These are phyloP conservation scores for Acridotheres tristis DNA, from an alignment of 2,797 vertebrate species.

Conservation along the genomic window DNA sequence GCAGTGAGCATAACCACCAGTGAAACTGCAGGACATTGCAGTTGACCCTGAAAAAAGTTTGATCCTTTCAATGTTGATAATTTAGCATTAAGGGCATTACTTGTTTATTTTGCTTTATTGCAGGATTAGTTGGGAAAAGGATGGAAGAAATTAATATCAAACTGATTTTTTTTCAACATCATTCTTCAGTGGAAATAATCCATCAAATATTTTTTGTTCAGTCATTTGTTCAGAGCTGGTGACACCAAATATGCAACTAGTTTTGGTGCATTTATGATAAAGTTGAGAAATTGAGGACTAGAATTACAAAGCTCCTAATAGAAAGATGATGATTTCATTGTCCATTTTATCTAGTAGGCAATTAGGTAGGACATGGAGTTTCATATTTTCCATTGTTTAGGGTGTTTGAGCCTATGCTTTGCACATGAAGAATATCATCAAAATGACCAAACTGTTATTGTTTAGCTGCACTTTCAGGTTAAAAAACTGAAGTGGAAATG, in stretches of 20 bases:
- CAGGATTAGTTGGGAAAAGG: neutral
- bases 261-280: neutral
- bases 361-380: neutral
- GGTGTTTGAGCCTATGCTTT: neutral
- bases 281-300: neutral
- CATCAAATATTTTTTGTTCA: neutral
- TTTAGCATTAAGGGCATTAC: neutral
- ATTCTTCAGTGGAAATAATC: neutral
- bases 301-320: neutral
- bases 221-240: neutral
- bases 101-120: neutral
- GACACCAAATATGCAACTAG: neutral
- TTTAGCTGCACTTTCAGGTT: neutral
- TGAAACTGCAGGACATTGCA: neutral
- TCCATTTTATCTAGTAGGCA: neutral
- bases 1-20: neutral
- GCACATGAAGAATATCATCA: neutral
- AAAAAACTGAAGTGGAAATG: neutral
- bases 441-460: neutral
- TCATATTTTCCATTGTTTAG: neutral
- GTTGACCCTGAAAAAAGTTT: neutral
- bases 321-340: neutral
- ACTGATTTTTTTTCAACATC: neutral
- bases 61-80: neutral
- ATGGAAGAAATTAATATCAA: neutral